A percentile compares a stretch with the other conserved stretches of the same genome.
Conservation (phyloP, 2,797 vertebrate species). For the Sciaenops ocellatus region DNA sequence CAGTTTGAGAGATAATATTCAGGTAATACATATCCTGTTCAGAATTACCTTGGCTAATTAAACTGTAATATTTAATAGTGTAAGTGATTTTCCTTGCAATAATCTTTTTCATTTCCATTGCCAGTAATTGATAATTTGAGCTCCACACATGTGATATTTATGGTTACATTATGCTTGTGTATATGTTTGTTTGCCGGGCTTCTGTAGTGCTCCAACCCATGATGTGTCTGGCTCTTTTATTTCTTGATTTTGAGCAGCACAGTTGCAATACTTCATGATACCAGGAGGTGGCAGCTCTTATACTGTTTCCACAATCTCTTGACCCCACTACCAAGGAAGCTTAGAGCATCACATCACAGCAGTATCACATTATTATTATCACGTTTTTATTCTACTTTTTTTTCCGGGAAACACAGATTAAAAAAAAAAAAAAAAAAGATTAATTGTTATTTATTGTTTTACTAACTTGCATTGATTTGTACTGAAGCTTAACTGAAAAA, state of each 20-base stretch:
- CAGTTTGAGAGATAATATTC: neutral
- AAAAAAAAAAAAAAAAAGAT: fast-evolving
- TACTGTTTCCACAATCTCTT: conserved; percentile 77
- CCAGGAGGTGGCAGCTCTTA: conserved; percentile 88
- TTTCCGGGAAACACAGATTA: no score
- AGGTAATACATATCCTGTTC: neutral
- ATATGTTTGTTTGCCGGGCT: neutral
- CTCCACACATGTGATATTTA: neutral
- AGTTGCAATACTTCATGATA: conserved; percentile 66
- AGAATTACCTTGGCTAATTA: neutral
- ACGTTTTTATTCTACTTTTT: no score
- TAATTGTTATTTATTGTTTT: neutral
- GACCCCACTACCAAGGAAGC: conserved; percentile 8
- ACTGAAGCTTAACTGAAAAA: neutral
- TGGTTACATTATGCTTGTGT: neutral
- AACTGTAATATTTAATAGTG: neutral
- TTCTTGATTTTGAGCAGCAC: conserved; percentile 40
- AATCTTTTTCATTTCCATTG: neutral
- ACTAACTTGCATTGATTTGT: neutral
- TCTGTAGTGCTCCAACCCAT: neutral
- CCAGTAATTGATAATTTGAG: neutral
- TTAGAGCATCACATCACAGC: conserved; percentile 1
- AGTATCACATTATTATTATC: neutral
- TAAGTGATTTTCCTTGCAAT: neutral
- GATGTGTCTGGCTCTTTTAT: neutral